Conservation (phyloP, 2,797 vertebrate genomes). For the Syngnathus rostellatus region DNA sequence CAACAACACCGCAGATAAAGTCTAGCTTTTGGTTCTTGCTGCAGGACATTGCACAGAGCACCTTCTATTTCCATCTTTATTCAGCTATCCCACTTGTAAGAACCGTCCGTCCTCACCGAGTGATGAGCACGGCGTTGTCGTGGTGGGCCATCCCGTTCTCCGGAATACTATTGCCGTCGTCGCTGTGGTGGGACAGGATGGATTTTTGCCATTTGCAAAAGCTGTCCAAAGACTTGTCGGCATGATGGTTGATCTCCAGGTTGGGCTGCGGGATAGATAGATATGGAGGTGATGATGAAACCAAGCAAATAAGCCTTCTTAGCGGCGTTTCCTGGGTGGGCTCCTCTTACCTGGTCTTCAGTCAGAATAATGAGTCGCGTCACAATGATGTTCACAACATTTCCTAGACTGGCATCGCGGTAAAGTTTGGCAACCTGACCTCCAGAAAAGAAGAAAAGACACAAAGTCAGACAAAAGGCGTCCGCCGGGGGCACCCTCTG, state of each 20-base stretch:
- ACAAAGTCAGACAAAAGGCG: slow-evolving; percentile 94
- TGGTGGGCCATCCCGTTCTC: slow-evolving; percentile 98
- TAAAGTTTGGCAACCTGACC: slow-evolving; percentile 99
- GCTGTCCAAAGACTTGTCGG: slow-evolving; percentile 99
- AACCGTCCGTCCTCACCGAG: slow-evolving; percentile 72
- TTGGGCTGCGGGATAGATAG: slow-evolving; percentile 82
- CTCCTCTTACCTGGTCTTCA: slow-evolving; percentile 88
- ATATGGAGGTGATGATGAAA: not conserved
- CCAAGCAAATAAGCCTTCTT: not conserved
- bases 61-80: not conserved
- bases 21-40: slow-evolving; percentile 62
- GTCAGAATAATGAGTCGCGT: slow-evolving; percentile 95
- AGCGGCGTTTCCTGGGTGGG: too few species aligned
- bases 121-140: slow-evolving; percentile 98
- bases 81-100: not conserved
- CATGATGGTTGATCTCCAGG: slow-evolving; percentile 98
- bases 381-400: slow-evolving; percentile 99
- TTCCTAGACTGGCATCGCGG: slow-evolving; percentile 99
- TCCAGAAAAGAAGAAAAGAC: slow-evolving; percentile 99
- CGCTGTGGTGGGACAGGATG: slow-evolving; percentile 91
- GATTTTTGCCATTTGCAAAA: slow-evolving; percentile 99
- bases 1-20: slow-evolving; percentile 55
- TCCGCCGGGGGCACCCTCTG: not conserved
- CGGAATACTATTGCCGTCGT: slow-evolving; percentile 96
- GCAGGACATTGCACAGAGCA: slow-evolving; percentile 66